Base-by-base conservation (phyloP, 2,888 invertebrate genomes). In the Odontocolon sp. region DNA sequence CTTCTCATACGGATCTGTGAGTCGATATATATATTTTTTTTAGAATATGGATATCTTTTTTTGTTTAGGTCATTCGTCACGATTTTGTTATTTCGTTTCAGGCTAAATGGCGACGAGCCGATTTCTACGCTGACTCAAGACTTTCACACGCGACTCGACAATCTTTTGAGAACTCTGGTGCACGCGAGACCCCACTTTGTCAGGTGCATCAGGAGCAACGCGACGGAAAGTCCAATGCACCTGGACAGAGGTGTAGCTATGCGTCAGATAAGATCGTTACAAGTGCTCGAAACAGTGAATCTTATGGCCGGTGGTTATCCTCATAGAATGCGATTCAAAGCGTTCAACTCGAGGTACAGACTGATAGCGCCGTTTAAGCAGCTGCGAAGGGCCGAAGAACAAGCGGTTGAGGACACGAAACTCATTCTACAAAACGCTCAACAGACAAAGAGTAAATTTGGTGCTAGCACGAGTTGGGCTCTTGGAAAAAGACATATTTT, bases 131-230 rank as follows among this genome's bases (percentile, higher is more conserved):
- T 98, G 75, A 98, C 98, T 68, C 97, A 97, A 92, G 98, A 98
- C 92, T 98, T 98, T 91, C 98, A 98, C 91, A 97, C 97, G 77
- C 94, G 98, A 40, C 93, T 98, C 80, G 98, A 98, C 91, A 97
- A 97, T 92, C 92, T 98, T 84, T 92, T 98, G 86, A 93, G 98
- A 84, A 98, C 97, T 61, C 92, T 98, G 68, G 97, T 98, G 66
- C 97, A 98, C 91, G 97, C 98, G 63, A 94, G 97, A 63, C 98
- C 98, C 9, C 98, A 98, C 91, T 98, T 98, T 92, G 96, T 98
- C 82, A 94, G 98, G 74, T 98, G 98, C 88, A 94, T 98, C 84
- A 94, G 97, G 86, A 96, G 97, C 87, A 98, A 98, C 91, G 93
- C 94, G 18, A 93, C 93, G 28, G 97, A 97, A 91, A 94, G 94